Base-by-base conservation (phyloP, 1,140 invertebrate species). In the Halictus rubicundus region DNA sequence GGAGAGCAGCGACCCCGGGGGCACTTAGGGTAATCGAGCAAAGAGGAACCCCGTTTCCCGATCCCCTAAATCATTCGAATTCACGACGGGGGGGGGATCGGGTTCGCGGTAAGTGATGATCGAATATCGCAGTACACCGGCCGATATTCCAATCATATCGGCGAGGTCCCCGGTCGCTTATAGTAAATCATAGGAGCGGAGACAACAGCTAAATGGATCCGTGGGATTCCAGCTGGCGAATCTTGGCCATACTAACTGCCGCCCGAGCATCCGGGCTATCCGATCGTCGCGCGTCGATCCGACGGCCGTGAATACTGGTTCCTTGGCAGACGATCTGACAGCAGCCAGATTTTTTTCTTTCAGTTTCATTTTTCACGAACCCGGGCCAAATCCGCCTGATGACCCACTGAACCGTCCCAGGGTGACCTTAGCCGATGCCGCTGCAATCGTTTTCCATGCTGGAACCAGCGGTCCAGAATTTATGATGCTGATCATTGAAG, bases 321-420 rank as follows among this genome's bases (percentile, higher is more conserved):
- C 73, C 78, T 89, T 90, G 89, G 87, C 88, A 87, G 65, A 75
- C 32, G 83, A 89, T 81, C 87, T 88, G 81, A 83, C 82, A 74
- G 61, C 82, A 74, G 61, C n/a, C 14, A 19, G 16, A 21, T 2
- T 14, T 2, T 19, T 32, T 52, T 88, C 81, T 84, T 84, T 49
- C 63, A 37, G 21, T 72, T 78, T 60, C 69, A 8, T 66, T 69
- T 61, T 46, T 23, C 52, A 25, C 69, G 59, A 6, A 19, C n/a
- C 12, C 60, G 59, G 59, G 84, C 82, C 82, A 84, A 81, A 71
- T 61, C 70, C 27, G 52, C 46, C 46, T 46, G 74, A 52, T 80
- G 83, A 85, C 82, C 82, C 59, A 81, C 66, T 80, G 60, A 78
- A 78, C 37, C 37, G 27, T 39, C 10, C 63, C 37, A 81, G 84